A percentile compares a stretch with the other conserved stretches of the same genome.
Evolutionary conservation across 2,888 invertebrate genomes (phyloP).

Genomic region (Drosophila nr. perissopoda): DNA sequence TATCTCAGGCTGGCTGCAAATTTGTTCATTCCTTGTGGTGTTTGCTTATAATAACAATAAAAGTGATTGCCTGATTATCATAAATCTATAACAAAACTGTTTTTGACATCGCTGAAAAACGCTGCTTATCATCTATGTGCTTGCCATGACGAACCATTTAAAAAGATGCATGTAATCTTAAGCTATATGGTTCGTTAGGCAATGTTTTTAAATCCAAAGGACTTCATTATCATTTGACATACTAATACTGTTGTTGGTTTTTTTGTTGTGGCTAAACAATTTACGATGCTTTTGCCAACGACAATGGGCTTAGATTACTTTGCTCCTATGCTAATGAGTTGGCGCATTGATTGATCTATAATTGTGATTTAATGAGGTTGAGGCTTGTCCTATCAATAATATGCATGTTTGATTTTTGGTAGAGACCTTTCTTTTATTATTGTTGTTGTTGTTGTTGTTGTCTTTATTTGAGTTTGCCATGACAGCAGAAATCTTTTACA

Average conservation of each 20-base stretch:
- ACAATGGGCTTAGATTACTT: conserved; percentile 1
- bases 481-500: conserved; percentile 6
- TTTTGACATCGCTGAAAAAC: neutral
- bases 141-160: neutral
- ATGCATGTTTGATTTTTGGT: conserved; percentile 11
- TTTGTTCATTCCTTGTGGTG: conserved; percentile 1
- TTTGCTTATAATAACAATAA: neutral
- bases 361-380: conserved; percentile 25
- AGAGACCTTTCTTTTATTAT: neutral
- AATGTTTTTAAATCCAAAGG: neutral
- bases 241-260: neutral
- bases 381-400: neutral
- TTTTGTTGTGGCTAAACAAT: neutral
- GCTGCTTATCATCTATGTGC: neutral
- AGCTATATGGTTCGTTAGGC: conserved; percentile 1
- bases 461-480: conserved; percentile 13
- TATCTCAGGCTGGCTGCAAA: neutral
- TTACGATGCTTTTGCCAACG: neutral
- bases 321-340: conserved; percentile 18
- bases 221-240: conserved; percentile 2
- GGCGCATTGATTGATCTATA: conserved; percentile 6
- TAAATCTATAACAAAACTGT: neutral
- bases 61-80: neutral
- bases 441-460: neutral
- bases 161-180: neutral